Conservation (phyloP, 37 sponge, comb jelly and placozoan genomes). For the Halichondria panicea region DNA sequence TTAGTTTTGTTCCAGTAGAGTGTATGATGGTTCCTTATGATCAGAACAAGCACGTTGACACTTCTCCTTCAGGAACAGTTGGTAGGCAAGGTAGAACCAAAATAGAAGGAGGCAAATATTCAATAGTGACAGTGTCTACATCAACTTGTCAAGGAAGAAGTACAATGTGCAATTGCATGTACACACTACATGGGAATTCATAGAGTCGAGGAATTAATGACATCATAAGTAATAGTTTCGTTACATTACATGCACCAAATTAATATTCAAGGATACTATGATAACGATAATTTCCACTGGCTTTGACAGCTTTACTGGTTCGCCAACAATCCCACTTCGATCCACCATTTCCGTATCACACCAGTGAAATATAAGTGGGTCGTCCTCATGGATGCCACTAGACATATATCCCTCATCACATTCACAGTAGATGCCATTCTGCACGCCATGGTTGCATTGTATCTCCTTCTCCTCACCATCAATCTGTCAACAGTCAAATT, state of each 20-base stretch:
- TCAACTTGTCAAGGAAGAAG: background rate
- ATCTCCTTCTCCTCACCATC: conserved; percentile 6
- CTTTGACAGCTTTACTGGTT: conserved; percentile 36
- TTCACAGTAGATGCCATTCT: conserved; percentile 54
- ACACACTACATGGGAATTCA: too few species aligned
- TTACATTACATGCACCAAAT: too few species aligned
- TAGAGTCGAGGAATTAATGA: too few species aligned
- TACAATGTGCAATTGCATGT: too few species aligned
- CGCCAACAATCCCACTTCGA: background rate
- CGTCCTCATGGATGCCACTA: conserved; percentile 52
- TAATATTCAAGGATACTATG: conserved; percentile 65
- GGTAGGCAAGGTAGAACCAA: conserved; percentile 15
- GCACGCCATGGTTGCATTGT: conserved; percentile 67
- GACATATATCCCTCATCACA: conserved; percentile 79
- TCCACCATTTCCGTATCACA: conserved; percentile 43
- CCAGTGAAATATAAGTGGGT: conserved; percentile 57
- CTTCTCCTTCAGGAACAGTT: conserved; percentile 6
- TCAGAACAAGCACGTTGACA: background rate
- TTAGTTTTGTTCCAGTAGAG: too few species aligned
- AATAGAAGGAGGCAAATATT: conserved; percentile 14
- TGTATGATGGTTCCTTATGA: background rate
- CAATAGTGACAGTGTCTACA: conserved; percentile 14
- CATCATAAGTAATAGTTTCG: too few species aligned
- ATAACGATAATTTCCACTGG: conserved; percentile 18
- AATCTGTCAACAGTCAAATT: background rate